Evolutionary conservation across 2,797 vertebrate genomes (phyloP), one percentile per base, ranked within the genome.

Genomic region (Cheirogaleus major): DNA sequence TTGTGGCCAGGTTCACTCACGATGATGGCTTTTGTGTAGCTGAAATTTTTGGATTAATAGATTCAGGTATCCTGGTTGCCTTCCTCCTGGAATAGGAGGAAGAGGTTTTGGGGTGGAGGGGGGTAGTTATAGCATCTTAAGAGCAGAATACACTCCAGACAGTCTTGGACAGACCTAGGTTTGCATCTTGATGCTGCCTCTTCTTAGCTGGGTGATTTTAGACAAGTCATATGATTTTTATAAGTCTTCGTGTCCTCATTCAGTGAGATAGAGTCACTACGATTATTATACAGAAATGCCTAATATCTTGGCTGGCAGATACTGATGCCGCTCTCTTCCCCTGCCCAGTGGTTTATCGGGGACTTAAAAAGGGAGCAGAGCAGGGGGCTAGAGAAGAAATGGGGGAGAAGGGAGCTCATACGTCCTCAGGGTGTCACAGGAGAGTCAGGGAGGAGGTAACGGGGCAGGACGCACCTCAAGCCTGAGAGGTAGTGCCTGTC

Each of bases 171-270:
- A 89, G 70, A 84, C 72, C 90, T 92, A 78, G 30, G 73, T 93
- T 94, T 96, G 50, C 79, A 93, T 82, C 92, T 87, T 94, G 50
- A 45, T 91, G 88, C 95, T 88, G 73, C 69, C 83, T 89, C 55
- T 35, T 2, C 76, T 78, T 86, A 93, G 10, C 70, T 65, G 48
- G 92, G 84, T 79, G 61, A 63, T 84, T 94, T 52, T 76, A 93
- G 45, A 73, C 30, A 90, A 80, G 97, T 97, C 75, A 90, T 95
- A 96, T 95, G 72, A 23, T 92, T 92, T 55, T 25, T 67, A 41
- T 69, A 78, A 59, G 50, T 79, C 45, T 41, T 35, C 0, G 1
- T 5, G 65, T 38, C 22, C 30, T 63, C 10, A 1, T 4, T 80
- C 43, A 65, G 63, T 59, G 48, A 92, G 55, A 14, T 18, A 38